phyloP scores from a whole-genome alignment of 2,113 vertebrate species.

The Leiothrix lutea region DNA sequence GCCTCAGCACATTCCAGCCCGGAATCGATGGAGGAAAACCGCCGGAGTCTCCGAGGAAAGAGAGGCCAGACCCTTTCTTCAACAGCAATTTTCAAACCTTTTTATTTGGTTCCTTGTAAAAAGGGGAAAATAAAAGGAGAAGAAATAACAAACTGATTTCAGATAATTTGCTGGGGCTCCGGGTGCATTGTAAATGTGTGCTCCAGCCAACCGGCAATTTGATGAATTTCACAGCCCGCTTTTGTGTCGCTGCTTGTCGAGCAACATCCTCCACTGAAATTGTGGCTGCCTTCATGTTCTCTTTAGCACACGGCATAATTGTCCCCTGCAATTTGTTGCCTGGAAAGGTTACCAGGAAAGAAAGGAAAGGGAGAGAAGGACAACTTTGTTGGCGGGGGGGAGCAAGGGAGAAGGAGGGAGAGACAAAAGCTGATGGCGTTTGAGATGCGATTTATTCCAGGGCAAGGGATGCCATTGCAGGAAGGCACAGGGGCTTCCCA shows the following conservation, averaged over 20 bases:
- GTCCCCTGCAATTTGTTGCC: constrained; percentile 40
- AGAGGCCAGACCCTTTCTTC: not conserved
- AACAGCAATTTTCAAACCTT: constrained; percentile 47
- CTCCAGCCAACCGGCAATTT: constrained; percentile 48
- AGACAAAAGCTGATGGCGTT: not conserved
- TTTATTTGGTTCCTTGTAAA: constrained; percentile 50
- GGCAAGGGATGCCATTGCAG: not conserved
- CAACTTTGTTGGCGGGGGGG: not conserved
- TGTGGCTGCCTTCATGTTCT: constrained; percentile 26
- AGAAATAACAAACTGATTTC: constrained; percentile 56
- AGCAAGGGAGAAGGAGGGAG: not conserved
- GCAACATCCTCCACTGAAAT: not conserved
- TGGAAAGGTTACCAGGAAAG: constrained; percentile 33
- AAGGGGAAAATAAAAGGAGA: not conserved
- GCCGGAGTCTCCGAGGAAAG: fast-evolving
- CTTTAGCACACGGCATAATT: constrained; percentile 50
- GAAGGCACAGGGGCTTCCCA: not conserved
- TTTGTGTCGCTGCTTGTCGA: constrained; percentile 45
- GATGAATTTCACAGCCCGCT: constrained; percentile 44
- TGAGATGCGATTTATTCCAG: not conserved
- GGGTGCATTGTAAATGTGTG: constrained; percentile 23
- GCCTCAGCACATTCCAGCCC: not conserved
- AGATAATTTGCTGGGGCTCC: constrained; percentile 8
- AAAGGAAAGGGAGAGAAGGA: not conserved
- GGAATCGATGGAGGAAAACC: not conserved